Evolutionary conservation across 2,888 invertebrate genomes (phyloP), one percentile per base, ranked within the genome.

Genomic region (Troilus luridus): DNA sequence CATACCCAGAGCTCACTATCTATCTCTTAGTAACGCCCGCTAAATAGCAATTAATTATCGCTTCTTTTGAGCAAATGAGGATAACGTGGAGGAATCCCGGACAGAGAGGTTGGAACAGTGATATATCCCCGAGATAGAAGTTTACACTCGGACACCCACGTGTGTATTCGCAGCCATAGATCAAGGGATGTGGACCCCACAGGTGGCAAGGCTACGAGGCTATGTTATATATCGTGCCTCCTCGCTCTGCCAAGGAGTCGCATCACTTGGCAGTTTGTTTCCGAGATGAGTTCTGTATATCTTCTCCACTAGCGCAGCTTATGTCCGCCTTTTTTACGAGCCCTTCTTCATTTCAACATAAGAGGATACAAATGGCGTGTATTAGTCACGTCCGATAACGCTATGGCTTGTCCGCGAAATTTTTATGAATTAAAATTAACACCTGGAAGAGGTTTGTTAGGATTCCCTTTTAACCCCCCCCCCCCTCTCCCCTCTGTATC

Each of bases 131-230:
- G 17, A 77, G 72, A 77, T 77, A 77, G 72, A 77, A 14, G 3
- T 11, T 67, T 67, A 88, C 88, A 59, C 88, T 27, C 19, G 24
- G 89, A 89, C 89, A 89, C 85, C 85, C 85, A 85, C 85, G n/a
- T 85, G 56, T 56, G 85, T 21, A 64, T 89, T 67, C 54, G 89
- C 89, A 89, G n/a, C 60, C 89, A 89, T 89, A 64, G 60, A 89
- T 89, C 89, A 89, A 54, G 12, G 67, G 88, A 88, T 67, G 41
- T 54, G 89, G 89, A 89, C 89, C 89, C 64, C 89, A 89, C 89
- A 85, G 85, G 85, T 85, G 54, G 85, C n/a, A 85, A 21, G 19
- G 85, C 56, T 85, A 85, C 85, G 56, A 9, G 56, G 85, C 56
- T 85, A 85, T 56, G 56, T 85, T 85, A 85, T 85, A 85, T 85